phyloP scores from a whole-genome alignment of 2,113 vertebrate genomes.

The Pteruthius melanotis region DNA sequence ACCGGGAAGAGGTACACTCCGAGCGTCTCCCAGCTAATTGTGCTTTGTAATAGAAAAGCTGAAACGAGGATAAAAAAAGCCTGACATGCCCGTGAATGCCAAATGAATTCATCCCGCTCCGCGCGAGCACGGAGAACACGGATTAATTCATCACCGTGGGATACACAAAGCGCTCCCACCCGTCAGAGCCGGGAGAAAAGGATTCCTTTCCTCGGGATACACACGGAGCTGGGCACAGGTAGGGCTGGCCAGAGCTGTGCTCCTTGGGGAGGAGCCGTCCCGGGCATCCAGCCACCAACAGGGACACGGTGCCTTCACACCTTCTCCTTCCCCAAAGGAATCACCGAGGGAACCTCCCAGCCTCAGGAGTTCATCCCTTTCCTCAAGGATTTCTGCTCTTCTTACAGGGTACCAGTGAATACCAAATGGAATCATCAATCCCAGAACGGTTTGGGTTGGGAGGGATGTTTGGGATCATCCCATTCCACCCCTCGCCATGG shows the following conservation, averaged over 20 bases:
- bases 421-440: no score
- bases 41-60: background rate
- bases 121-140: background rate
- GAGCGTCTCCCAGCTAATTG: background rate
- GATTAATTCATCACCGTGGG: background rate
- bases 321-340: background rate
- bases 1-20: rapidly evolving
- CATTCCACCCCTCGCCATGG: background rate
- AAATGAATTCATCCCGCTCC: background rate
- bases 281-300: background rate
- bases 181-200: rapidly evolving
- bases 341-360: no score
- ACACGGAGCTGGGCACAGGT: background rate
- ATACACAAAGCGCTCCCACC: background rate
- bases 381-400: background rate
- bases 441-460: background rate
- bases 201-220: background rate
- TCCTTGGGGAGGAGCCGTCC: background rate
- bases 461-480: background rate
- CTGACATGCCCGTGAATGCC: background rate
- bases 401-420: rapidly evolving
- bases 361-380: rapidly evolving
- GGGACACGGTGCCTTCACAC: background rate
- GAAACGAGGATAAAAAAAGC: background rate
- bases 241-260: background rate